phyloP scores from a whole-genome alignment of 2,113 vertebrate species.

The Petaurus breviceps region DNA sequence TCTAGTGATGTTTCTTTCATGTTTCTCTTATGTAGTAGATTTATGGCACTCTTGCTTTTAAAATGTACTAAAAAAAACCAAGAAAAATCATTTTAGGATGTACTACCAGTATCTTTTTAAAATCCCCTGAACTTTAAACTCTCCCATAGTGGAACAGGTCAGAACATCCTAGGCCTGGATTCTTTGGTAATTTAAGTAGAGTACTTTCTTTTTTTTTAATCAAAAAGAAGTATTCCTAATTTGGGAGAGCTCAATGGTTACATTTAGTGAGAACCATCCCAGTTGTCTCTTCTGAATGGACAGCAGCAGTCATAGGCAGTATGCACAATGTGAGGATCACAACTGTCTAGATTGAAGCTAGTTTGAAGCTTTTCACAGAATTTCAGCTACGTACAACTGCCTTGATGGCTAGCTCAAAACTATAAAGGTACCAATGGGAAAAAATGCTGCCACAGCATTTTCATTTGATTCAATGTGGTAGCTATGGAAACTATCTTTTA shows the following conservation, averaged over 20 bases:
- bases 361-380: slow-evolving; percentile 8
- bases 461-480: slow-evolving; percentile 82
- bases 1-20: slow-evolving; percentile 13
- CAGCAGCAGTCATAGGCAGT: slow-evolving; percentile 15
- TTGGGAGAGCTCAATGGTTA: neutral
- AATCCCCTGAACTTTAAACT: neutral
- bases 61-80: neutral
- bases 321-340: neutral
- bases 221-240: slow-evolving; percentile 19
- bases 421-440: slow-evolving; percentile 69
- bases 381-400: slow-evolving; percentile 70
- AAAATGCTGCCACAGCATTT: slow-evolving; percentile 80
- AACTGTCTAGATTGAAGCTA: neutral
- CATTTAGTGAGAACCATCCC: slow-evolving; percentile 12
- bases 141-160: neutral
- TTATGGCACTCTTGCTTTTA: neutral
- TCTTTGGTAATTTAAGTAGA: slow-evolving; percentile 15
- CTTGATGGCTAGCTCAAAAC: slow-evolving; percentile 73
- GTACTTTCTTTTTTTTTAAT: neutral
- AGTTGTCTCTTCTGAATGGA: neutral
- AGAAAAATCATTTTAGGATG: neutral
- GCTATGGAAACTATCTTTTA: slow-evolving; percentile 86
- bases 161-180: neutral
- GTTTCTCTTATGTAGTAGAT: slow-evolving; percentile 41
- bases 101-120: neutral